phyloP scores from a whole-genome alignment of 1,140 invertebrate species.

The Micrasema minimum region DNA sequence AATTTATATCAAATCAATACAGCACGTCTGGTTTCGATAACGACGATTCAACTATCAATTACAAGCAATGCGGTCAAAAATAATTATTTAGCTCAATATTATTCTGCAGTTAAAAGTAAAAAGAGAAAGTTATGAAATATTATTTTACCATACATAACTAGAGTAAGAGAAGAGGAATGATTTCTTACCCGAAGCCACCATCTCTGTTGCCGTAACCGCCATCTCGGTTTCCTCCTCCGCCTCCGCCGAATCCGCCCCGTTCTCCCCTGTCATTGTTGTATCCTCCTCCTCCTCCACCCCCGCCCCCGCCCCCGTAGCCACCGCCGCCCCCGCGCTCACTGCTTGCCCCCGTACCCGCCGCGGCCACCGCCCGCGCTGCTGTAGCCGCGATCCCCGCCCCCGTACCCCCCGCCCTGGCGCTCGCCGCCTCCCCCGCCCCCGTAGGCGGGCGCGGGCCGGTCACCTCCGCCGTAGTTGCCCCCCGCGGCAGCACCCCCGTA shows the following conservation, averaged over 20 bases:
- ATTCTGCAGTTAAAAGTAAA: no score
- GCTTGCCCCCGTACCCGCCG: slow-evolving; percentile 54
- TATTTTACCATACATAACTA: no score
- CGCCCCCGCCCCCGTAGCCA: slow-evolving; percentile 56
- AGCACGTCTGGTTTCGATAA: no score
- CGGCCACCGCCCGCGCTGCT: slow-evolving; percentile 44
- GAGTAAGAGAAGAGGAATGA: not conserved
- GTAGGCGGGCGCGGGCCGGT: slow-evolving; percentile 59
- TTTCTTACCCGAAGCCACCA: slow-evolving; percentile 52
- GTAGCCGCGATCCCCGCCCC: slow-evolving; percentile 60
- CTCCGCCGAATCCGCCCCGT: slow-evolving; percentile 55
- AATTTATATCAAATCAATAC: no score
- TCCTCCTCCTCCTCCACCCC: slow-evolving; percentile 54
- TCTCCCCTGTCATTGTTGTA: slow-evolving; percentile 54
- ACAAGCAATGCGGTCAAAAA: no score
- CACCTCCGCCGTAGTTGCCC: slow-evolving; percentile 65
- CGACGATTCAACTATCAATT: no score
- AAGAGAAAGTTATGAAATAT: no score
- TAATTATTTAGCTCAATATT: no score
- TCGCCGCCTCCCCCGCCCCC: slow-evolving; percentile 53
- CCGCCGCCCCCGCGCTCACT: slow-evolving; percentile 58
- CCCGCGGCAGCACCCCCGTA: slow-evolving; percentile 47
- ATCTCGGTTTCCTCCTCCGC: slow-evolving; percentile 50
- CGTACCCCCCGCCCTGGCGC: slow-evolving; percentile 58
- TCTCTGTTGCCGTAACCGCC: no score